Evolutionary conservation across 2,888 invertebrate species (phyloP).

Genomic region (Cephalotes varians): DNA sequence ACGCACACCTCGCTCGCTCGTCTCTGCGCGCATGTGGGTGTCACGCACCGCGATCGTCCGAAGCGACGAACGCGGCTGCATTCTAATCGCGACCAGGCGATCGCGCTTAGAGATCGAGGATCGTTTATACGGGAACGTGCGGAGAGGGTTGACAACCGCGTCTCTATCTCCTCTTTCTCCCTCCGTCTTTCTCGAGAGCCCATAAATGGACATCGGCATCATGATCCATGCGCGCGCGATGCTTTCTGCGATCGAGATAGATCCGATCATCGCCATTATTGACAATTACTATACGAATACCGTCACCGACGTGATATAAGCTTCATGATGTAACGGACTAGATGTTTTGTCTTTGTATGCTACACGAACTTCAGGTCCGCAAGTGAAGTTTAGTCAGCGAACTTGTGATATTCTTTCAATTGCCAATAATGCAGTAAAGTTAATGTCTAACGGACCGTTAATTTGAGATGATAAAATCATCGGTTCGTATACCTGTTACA

Average conservation of each 20-base stretch:
- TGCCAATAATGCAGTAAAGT: neutral
- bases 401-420: neutral
- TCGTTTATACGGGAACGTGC: conserved; percentile 35
- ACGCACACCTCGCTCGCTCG: conserved; percentile 63
- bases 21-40: conserved; percentile 18
- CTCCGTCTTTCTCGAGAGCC: conserved; percentile 46
- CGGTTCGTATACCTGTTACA: neutral
- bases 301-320: conserved; percentile 37
- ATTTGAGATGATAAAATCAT: conserved; percentile 5
- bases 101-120: conserved; percentile 49
- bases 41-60: conserved; percentile 40
- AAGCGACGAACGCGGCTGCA: conserved; percentile 48
- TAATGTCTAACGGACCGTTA: neutral
- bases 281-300: conserved; percentile 61
- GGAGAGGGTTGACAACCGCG: conserved; percentile 58
- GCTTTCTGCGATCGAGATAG: conserved; percentile 62
- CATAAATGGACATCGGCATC: conserved; percentile 70
- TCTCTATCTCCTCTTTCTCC: neutral
- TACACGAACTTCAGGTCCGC: neutral
- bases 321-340: conserved; percentile 59
- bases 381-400: neutral
- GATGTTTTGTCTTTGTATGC: conserved; percentile 8
- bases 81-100: conserved; percentile 63
- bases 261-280: conserved; percentile 49
- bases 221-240: conserved; percentile 33